These are phyloP conservation scores for Echinometra lucunter DNA, from an alignment of 53 echinoderm and acorn worm genomes.

Conservation along the genomic window DNA sequence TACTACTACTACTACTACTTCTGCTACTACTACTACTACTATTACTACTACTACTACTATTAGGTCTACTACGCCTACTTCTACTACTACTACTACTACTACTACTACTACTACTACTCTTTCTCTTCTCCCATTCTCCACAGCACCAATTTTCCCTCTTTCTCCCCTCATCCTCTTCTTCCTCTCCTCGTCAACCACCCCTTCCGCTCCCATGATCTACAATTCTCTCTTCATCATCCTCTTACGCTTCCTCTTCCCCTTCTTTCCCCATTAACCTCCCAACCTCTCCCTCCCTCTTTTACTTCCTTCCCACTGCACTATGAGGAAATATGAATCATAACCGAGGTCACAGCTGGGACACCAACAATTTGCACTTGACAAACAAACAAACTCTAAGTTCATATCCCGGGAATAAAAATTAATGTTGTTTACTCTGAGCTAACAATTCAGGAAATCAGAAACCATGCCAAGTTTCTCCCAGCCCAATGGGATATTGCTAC, in stretches of 20 bases:
- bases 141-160: neutral
- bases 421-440: neutral
- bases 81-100: neutral
- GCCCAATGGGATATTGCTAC: too few relatives aligned
- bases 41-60: neutral
- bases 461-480: too few relatives aligned
- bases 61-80: neutral
- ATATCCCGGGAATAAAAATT: neutral
- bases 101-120: neutral
- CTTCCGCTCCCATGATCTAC: too few relatives aligned
- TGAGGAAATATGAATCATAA: neutral
- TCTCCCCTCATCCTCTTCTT: too few relatives aligned
- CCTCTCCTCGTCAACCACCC: too few relatives aligned
- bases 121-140: neutral
- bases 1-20: too few relatives aligned
- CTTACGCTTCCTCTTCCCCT: neutral
- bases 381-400: neutral
- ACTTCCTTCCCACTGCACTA: neutral
- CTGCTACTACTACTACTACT: neutral
- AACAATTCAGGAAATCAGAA: neutral
- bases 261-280: neutral
- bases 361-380: neutral
- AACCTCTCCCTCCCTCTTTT: neutral
- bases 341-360: slow-evolving; percentile 11
- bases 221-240: too few relatives aligned